Base-by-base conservation (phyloP, 2,113 vertebrate species). In the Trochalopteron elliotii region DNA sequence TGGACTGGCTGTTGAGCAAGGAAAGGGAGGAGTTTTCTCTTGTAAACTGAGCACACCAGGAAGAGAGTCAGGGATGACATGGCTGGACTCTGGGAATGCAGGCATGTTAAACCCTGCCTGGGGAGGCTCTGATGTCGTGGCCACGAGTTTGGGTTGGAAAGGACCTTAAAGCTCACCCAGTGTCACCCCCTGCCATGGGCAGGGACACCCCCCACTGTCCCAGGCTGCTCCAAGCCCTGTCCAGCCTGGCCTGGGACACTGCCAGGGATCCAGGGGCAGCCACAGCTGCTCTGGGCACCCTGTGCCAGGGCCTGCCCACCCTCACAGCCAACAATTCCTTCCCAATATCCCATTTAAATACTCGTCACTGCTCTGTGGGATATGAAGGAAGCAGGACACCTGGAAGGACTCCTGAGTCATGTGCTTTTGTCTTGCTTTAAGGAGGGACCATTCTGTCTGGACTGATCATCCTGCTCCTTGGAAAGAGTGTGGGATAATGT, bases 1-100 rank as follows among this genome's bases (percentile, higher is more conserved):
- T 56, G 79, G 70, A 31, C 89, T 87, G 83, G 86, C 90, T 87
- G 80, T 77, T 90, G 94, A 71, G 89, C 81, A 82, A 87, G 94
- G 39, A 11, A n/a, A 50, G 82, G 91, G 93, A 91, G 89, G 91
- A 78, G 87, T 56, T 83, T 49, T 61, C 71, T 67, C 53, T 25
- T 75, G 69, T 82, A 35, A 93, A 39, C 28, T 15, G 69, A 93
- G 80, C 61, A 11, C 39, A 7, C n/a, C 15, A 31, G 74, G 91
- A 78, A 91, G 69, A 22, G 15, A 65, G 84, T 10, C 11, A 2
- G 16, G 89, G n/a, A 10, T 76, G 85, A 31, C 75, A 86, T 4
- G 40, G 67, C 82, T 49, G 82, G 79, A 27, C 63, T 33, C 27
- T 1, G 72, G 69, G 89, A 72, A 39, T 7, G 47, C 3, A 9